Evolutionary conservation across 1,140 invertebrate genomes (phyloP), one percentile per base, ranked within the genome.

Genomic region (Babylonia areolata): DNA sequence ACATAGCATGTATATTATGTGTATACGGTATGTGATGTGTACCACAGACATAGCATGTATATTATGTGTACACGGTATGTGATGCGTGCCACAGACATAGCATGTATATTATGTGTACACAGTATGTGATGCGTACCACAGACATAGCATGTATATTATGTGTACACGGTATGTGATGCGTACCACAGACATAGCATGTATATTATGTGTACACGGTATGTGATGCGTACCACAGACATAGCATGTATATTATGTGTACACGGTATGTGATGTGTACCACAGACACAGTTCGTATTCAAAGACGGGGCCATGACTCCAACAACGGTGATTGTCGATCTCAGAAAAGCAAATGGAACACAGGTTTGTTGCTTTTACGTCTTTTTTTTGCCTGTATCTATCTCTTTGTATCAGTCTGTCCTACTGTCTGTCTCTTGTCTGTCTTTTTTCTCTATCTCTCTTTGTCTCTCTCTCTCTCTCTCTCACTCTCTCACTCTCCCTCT

Each of bases 271-370:
- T 51, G 15, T 87, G 51, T 85, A 11, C 93, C 95, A 77, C 91
- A 97, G 96, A 97, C 96, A 33, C 98, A 99, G 95, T 94, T 98
- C 28, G 95, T 80, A 28, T 97, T 54, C 93, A 96, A 95, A 84
- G 97, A 98, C 94, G 97, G 97, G 5, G 97, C 97, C 87, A 95
- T 96, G 89, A 98, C 97, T 92, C 97, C 99, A 90, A 99, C 98
- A 0, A 95, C 97, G 3, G 96, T 99, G 20, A 97, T 98, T 95
- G 96, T 98, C 3, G 98, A 98, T 90, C 93, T 99, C 12, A 95
- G 96, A 46, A 96, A 98, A 95, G 97, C 97, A 0, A 31, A n/a
- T 1, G 69, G 69, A 17, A 2, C 37, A 31, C 82, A 71, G 84
- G 83, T 86, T 54, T 54, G 33, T 51, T 51, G 46, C 46, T 51